These are phyloP conservation scores for Decapterus maruadsi DNA, from an alignment of 2,797 vertebrate genomes.

Conservation along the genomic window DNA sequence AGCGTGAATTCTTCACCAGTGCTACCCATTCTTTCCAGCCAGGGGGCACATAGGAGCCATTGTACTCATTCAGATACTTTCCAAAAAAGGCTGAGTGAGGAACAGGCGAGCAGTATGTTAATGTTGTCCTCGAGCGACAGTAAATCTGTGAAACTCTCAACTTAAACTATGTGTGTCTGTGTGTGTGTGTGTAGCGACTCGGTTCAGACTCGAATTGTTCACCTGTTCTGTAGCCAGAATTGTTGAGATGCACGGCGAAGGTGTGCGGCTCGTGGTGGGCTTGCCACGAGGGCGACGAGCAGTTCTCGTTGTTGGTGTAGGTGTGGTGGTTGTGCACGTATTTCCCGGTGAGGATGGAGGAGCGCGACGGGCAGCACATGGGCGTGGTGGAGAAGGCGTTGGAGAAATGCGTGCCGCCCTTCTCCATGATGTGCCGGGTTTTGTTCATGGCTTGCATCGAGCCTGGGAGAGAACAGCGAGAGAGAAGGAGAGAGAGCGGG, in stretches of 20 bases:
- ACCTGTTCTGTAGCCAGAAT: slow-evolving; percentile 97
- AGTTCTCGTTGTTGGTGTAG: slow-evolving; percentile 99
- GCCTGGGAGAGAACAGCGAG: slow-evolving; percentile 66
- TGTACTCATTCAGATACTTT: slow-evolving; percentile 99
- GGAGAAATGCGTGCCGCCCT: slow-evolving; percentile 95
- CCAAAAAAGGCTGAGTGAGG: slow-evolving; percentile 93
- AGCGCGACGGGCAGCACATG: slow-evolving; percentile 98
- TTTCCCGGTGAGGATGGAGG: slow-evolving; percentile 96
- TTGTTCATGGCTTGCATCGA: slow-evolving; percentile 90
- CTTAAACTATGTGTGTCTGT: background rate
- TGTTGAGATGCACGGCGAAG: slow-evolving; percentile 96
- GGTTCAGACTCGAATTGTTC: background rate
- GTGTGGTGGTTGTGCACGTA: slow-evolving; percentile 99
- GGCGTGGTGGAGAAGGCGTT: slow-evolving; percentile 98
- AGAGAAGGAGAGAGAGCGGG: slow-evolving; percentile 3
- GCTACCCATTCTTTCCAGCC: slow-evolving; percentile 99
- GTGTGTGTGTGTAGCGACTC: background rate
- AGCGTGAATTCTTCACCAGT: slow-evolving; percentile 97
- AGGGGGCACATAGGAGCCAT: slow-evolving; percentile 96
- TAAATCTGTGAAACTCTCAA: background rate
- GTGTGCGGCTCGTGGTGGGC: slow-evolving; percentile 94
- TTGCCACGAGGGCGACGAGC: slow-evolving; percentile 98
- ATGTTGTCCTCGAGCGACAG: background rate
- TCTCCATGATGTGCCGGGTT: slow-evolving; percentile 86
- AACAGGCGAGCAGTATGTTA: slow-evolving; percentile 20